Evolutionary conservation across 2,888 invertebrate genomes (phyloP).

Genomic region (Odontomyia ornata): DNA sequence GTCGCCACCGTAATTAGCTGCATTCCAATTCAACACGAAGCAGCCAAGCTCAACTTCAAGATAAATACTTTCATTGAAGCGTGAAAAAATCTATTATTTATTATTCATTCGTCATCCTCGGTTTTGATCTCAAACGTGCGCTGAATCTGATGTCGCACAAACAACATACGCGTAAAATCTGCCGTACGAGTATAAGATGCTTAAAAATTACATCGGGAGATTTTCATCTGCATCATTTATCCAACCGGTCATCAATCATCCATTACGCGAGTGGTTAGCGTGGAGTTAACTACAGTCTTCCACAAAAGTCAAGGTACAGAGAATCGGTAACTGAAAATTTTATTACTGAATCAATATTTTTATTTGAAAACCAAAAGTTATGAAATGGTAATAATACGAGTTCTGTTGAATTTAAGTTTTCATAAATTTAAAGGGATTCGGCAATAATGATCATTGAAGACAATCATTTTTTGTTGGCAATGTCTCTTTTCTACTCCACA

Average conservation of each 20-base stretch:
- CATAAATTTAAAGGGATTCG: too few species aligned
- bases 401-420: too few species aligned
- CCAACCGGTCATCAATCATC: slow-evolving; percentile 16
- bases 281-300: background rate
- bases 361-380: too few species aligned
- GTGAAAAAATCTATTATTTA: slow-evolving; percentile 16
- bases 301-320: too few species aligned
- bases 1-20: slow-evolving; percentile 14
- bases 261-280: background rate
- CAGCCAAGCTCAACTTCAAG: background rate
- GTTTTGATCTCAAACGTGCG: slow-evolving; percentile 13
- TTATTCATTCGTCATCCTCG: background rate
- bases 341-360: too few species aligned
- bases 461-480: too few species aligned
- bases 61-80: background rate
- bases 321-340: too few species aligned
- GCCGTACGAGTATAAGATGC: background rate
- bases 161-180: background rate
- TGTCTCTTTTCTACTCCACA: too few species aligned
- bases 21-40: slow-evolving; percentile 4
- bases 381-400: too few species aligned
- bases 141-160: slow-evolving; percentile 12
- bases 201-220: background rate
- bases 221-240: slow-evolving; percentile 4
- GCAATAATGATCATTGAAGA: too few species aligned